phyloP scores from a whole-genome alignment of 2,888 invertebrate genomes.

The Melanchra persicariae region DNA sequence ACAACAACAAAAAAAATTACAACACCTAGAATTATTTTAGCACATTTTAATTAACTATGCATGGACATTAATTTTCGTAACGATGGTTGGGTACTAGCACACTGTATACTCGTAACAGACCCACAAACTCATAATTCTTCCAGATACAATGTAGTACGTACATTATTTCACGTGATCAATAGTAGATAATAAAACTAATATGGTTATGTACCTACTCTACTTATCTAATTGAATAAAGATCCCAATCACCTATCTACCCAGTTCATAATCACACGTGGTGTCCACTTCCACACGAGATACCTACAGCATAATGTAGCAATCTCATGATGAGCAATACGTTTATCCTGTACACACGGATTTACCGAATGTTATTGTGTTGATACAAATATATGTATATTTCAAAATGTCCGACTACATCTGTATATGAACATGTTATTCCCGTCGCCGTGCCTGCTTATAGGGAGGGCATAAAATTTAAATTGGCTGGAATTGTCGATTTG shows the following conservation, averaged over 20 bases:
- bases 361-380: conserved; percentile 42
- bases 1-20: neutral
- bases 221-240: neutral
- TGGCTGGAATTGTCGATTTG: conserved; percentile 84
- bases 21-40: neutral
- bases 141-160: neutral
- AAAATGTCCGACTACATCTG: conserved; percentile 53
- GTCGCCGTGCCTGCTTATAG: conserved; percentile 69
- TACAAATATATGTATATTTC: conserved; percentile 47
- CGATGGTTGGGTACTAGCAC: neutral
- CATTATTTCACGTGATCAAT: neutral
- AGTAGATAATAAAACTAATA: neutral
- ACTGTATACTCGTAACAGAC: neutral
- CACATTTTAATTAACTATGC: neutral
- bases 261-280: neutral
- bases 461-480: conserved; percentile 82
- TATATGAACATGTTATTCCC: conserved; percentile 70
- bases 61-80: neutral
- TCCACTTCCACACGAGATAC: conserved; percentile 16
- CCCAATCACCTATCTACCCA: neutral
- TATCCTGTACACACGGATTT: conserved; percentile 19
- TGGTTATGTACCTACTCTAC: neutral
- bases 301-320: conserved; percentile 16
- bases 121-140: neutral
- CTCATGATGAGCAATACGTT: conserved; percentile 42